These are phyloP conservation scores for Luperina nickerlii DNA, from an alignment of 2,888 invertebrate genomes.

Conservation along the genomic window DNA sequence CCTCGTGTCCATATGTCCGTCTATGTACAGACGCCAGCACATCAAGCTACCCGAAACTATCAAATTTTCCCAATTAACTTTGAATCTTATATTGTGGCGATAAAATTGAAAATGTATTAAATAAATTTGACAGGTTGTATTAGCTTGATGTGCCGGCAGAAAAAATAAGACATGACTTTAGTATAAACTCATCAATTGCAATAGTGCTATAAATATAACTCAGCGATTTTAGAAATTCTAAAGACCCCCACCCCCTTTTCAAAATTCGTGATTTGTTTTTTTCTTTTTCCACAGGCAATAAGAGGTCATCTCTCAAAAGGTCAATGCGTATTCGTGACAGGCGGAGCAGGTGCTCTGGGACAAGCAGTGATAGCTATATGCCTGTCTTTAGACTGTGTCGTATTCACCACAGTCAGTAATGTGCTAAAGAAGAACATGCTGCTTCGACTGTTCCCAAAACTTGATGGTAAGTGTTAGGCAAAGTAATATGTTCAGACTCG, in stretches of 20 bases:
- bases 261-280: background rate
- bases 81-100: no score
- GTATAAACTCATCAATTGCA: no score
- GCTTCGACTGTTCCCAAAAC: conserved; percentile 71
- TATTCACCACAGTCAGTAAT: conserved; percentile 75
- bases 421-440: conserved; percentile 72
- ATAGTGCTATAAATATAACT: background rate
- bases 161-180: background rate
- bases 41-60: no score
- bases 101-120: no score
- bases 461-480: conserved; percentile 69
- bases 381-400: conserved; percentile 69
- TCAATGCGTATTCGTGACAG: conserved; percentile 71
- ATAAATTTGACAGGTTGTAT: no score
- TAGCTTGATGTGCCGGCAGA: background rate
- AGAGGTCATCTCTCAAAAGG: conserved; percentile 56
- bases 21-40: no score
- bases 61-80: no score
- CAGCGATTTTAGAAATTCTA: background rate
- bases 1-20: background rate
- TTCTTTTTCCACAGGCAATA: conserved; percentile 65
- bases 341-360: conserved; percentile 76
- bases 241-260: background rate
- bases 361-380: conserved; percentile 78
- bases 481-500: background rate